Base-by-base conservation (phyloP, 2,113 vertebrate genomes). In the Protobothrops flavoviridis region DNA sequence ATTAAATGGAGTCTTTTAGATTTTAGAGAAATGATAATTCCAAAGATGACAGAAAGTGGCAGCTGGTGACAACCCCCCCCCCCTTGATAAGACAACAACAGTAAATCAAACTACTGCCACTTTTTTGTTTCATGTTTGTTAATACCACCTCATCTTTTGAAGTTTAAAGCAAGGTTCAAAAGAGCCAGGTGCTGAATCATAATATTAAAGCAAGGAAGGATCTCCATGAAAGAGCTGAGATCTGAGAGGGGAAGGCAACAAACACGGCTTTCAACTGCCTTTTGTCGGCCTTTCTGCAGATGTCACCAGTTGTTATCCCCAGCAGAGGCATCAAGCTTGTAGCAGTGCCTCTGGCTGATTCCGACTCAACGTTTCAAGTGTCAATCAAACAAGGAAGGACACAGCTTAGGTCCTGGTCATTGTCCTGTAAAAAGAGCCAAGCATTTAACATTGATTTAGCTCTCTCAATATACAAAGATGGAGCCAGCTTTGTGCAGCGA, bases 221-320 rank as follows among this genome's bases (percentile, higher is more conserved):
- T 97, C 98, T 97, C 97, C 98, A 98, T 98, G 98, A 98, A 98
- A 98, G 98, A 96, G 90, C 92, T 94, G 97, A 98, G 98, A 98
- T 98, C 98, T 98, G 98, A 98, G 97, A 97, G 98, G 98, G 97
- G 97, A 97, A 98, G 97, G 98, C 98, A 98, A 98, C 98, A 99
- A 98, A 98, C 98, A 98, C 97, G 94, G 98, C 99, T 99, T 99
- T 99, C 98, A 99, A 99, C 98, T 98, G 98, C 98, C 98, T 99
- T 99, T 99, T 99, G 99, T 99, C 98, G 98, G 98, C 98, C 98
- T 98, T 98, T 98, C 98, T 98, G 98, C 98, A 99, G 98, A 99
- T 99, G 99, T 99, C 99, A 99, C 98, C 99, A 99, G 99, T 98
- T 99, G 99, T 99, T 99, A 98, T 98, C 98, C 98, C 98, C 98